A percentile compares a stretch with the other conserved stretches of the same genome.
Evolutionary conservation across 2,797 vertebrate species (phyloP).

Genomic region (Microtus obscurus): DNA sequence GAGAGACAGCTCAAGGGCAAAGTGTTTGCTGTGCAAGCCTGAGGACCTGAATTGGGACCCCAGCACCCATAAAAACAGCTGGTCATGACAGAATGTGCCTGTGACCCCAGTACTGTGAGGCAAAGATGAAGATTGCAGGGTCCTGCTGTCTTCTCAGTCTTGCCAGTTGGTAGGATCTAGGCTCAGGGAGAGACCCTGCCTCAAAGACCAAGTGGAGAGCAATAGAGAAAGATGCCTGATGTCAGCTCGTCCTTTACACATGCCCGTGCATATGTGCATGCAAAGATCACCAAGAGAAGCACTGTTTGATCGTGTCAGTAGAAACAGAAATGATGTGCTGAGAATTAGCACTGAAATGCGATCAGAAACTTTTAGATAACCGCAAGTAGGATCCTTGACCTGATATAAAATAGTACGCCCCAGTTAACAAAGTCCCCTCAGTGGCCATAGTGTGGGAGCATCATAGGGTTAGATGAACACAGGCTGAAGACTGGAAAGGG

Average conservation of each 20-base stretch:
- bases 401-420: not conserved
- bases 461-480: not conserved
- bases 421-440: not conserved
- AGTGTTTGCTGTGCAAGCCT: rapidly evolving
- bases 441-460: not conserved
- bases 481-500: too few species aligned
- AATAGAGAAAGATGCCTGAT: not conserved
- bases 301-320: not conserved
- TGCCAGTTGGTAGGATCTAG: not conserved
- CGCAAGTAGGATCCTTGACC: not conserved
- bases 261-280: not conserved
- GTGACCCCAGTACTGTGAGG: not conserved
- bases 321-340: not conserved
- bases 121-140: not conserved
- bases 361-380: not conserved
- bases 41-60: too few species aligned
- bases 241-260: too few species aligned
- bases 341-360: not conserved
- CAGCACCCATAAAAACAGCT: not conserved
- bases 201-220: not conserved
- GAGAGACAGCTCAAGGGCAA: too few species aligned
- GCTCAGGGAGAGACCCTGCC: not conserved
- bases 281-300: not conserved
- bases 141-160: too few species aligned
- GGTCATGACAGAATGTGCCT: not conserved